phyloP scores from a whole-genome alignment of 2,888 invertebrate species.

The Drosophila borealis region DNA sequence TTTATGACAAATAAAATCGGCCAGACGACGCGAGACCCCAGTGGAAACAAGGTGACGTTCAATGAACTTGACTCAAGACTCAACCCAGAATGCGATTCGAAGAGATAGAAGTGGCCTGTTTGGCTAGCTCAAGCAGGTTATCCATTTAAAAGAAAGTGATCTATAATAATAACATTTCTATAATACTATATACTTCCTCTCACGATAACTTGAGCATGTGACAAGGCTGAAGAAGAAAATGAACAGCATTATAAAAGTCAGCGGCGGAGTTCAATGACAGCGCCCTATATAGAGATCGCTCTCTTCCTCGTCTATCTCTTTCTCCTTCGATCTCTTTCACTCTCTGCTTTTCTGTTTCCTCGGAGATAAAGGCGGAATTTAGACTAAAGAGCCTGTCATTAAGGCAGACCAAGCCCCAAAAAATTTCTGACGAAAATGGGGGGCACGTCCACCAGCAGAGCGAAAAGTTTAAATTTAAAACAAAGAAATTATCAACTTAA shows the following conservation, averaged over 20 bases:
- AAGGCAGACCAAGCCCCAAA: constrained; percentile 44
- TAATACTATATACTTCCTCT: constrained; percentile 14
- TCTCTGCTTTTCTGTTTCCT: neutral
- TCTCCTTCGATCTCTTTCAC: neutral
- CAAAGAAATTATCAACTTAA: constrained; percentile 48
- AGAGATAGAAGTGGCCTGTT: constrained; percentile 14
- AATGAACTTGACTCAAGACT: constrained; percentile 42
- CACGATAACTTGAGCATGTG: constrained; percentile 29
- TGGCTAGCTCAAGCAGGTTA: constrained; percentile 9
- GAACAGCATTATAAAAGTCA: constrained; percentile 8
- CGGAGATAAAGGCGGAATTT: constrained; percentile 11
- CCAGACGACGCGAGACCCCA: constrained; percentile 6
- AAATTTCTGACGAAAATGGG: constrained; percentile 35
- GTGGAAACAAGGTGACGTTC: constrained; percentile 34
- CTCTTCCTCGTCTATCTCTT: constrained; percentile 6
- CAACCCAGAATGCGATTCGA: constrained; percentile 10
- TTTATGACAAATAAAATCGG: constrained; percentile 34
- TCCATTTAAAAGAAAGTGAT: neutral
- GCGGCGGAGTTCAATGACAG: constrained; percentile 54
- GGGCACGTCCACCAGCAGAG: constrained; percentile 53
- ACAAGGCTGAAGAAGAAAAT: constrained; percentile 7
- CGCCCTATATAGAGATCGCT: constrained; percentile 41
- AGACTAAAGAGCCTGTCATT: constrained; percentile 22
- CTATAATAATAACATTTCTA: constrained; percentile 1
- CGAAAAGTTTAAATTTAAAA: constrained; percentile 43